Conservation (phyloP, 2,113 vertebrate species). For the Chinchilla lanigera region DNA sequence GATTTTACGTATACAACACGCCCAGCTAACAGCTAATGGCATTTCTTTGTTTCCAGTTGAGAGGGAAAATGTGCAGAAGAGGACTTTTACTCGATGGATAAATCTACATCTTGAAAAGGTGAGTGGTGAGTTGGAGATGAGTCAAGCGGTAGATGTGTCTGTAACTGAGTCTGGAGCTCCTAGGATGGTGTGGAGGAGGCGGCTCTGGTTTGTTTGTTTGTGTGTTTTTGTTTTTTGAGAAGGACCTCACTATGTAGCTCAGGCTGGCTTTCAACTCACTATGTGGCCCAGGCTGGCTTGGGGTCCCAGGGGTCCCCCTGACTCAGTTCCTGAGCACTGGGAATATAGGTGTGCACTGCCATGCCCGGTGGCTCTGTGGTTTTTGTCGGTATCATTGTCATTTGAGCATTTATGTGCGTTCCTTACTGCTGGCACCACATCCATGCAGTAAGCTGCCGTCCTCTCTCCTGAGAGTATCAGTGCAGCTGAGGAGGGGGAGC, state of each 20-base stretch:
- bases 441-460: not conserved
- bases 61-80: constrained; percentile 97
- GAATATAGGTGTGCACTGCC: not conserved
- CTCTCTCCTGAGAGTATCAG: not conserved
- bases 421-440: not conserved
- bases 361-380: not conserved
- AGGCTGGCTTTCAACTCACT: not conserved
- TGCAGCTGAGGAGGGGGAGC: not conserved
- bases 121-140: constrained; percentile 9
- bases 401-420: accelerated
- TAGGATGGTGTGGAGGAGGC: accelerated
- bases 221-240: not conserved
- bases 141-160: accelerated
- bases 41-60: constrained; percentile 90
- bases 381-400: not conserved
- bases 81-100: constrained; percentile 98
- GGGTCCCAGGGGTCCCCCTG: not conserved
- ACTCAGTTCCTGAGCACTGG: not conserved
- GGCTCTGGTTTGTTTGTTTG: not conserved
- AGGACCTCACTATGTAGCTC: not conserved
- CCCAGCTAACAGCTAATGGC: not conserved
- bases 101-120: constrained; percentile 98
- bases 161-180: accelerated
- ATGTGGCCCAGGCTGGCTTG: not conserved
- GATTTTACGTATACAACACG: not conserved